A percentile compares a stretch with the other conserved stretches of the same genome.
Conservation (phyloP, 2,113 vertebrate species). For the Calcarius ornatus region DNA sequence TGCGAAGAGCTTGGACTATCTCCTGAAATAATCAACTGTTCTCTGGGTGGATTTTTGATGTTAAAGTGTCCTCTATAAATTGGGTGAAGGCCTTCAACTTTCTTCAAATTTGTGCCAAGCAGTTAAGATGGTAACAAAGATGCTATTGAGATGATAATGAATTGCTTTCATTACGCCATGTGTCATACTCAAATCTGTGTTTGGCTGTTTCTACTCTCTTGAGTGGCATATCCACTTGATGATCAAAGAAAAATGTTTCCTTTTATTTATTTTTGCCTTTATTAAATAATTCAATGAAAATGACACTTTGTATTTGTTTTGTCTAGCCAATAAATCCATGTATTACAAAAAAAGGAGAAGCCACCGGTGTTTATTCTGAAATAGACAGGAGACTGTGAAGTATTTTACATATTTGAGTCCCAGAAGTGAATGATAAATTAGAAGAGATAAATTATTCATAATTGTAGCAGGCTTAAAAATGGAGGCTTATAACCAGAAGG, state of each 20-base stretch:
- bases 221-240: neutral
- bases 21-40: neutral
- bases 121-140: neutral
- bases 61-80: neutral
- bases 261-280: conserved; percentile 3
- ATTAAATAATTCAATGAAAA: conserved; percentile 25
- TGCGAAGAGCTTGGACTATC: neutral
- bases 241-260: neutral
- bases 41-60: neutral
- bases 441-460: neutral
- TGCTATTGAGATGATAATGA: neutral
- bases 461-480: neutral
- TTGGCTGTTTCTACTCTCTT: neutral
- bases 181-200: neutral
- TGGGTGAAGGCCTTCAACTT: neutral
- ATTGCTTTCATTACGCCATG: neutral
- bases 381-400: neutral
- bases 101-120: neutral
- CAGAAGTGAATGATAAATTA: neutral
- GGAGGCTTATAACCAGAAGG: neutral
- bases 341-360: neutral
- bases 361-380: neutral
- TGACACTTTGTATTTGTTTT: neutral
- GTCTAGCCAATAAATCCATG: neutral
- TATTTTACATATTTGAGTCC: neutral